These are phyloP conservation scores for Ctenopoma kingsleyae DNA, from an alignment of 2,797 vertebrate genomes.

Conservation along the genomic window DNA sequence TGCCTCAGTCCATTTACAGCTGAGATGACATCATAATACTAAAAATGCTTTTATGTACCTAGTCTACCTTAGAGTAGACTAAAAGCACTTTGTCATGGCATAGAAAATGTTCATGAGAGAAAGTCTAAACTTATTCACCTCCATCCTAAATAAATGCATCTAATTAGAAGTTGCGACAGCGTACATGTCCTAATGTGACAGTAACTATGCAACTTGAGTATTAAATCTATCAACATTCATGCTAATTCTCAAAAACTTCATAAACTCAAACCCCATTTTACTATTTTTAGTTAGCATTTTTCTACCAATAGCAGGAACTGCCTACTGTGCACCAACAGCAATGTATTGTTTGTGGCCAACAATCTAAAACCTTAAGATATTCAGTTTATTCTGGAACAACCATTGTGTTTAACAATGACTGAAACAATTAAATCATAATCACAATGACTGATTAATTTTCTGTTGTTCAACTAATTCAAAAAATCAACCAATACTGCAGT, in stretches of 20 bases:
- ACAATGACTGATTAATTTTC: background rate
- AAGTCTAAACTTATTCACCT: background rate
- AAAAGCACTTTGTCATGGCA: constrained; percentile 1
- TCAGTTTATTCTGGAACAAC: background rate
- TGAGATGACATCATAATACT: constrained; percentile 30
- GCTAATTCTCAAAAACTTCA: background rate
- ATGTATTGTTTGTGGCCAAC: background rate
- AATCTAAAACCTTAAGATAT: background rate
- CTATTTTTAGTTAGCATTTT: no score
- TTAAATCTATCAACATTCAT: background rate
- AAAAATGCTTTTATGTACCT: constrained; percentile 16
- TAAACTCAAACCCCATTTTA: background rate
- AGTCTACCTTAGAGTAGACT: constrained; percentile 3
- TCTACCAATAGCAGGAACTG: background rate
- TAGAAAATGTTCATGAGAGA: constrained; percentile 12
- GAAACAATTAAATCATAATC: background rate
- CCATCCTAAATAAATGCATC: constrained; percentile 21
- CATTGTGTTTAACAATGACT: background rate
- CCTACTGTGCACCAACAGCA: no score
- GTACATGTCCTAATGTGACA: background rate
- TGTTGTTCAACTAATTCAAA: background rate
- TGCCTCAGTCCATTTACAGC: constrained; percentile 23
- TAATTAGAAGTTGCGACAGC: constrained; percentile 2
- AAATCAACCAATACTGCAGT: background rate
- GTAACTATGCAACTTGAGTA: background rate